These are phyloP conservation scores for Arenaria interpres DNA, from an alignment of 2,113 vertebrate genomes.

Conservation along the genomic window DNA sequence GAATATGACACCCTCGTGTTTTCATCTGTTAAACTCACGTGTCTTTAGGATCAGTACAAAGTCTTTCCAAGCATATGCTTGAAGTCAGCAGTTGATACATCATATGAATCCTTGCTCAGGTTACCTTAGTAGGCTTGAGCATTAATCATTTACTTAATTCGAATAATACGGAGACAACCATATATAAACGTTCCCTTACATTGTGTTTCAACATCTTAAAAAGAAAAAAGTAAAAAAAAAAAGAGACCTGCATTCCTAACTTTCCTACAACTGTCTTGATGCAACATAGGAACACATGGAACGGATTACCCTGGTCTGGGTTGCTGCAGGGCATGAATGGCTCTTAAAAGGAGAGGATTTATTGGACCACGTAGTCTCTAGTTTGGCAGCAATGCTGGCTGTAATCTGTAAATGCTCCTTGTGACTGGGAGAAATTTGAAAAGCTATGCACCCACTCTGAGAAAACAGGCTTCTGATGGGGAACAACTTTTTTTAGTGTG, in stretches of 20 bases:
- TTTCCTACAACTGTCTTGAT: neutral
- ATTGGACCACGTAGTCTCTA: neutral
- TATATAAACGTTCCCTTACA: neutral
- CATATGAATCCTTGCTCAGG: neutral
- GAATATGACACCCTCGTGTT: neutral
- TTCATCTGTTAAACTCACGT: neutral
- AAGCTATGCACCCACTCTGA: neutral
- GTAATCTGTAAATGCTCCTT: neutral
- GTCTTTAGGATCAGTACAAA: neutral
- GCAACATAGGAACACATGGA: neutral
- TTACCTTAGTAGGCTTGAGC: rapidly evolving
- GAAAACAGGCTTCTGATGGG: neutral
- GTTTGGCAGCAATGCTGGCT: neutral
- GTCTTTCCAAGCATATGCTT: neutral
- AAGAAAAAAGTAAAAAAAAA: neutral
- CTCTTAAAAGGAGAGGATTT: neutral
- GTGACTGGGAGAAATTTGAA: neutral
- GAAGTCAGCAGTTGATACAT: neutral
- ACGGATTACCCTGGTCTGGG: neutral
- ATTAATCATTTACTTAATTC: neutral
- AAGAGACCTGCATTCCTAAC: neutral
- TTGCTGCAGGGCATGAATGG: neutral
- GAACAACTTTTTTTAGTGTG: neutral
- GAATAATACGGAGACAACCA: neutral
- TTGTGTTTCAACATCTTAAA: neutral